These are phyloP conservation scores for Pseudotriccus pelzelni DNA, from an alignment of 2,797 vertebrate genomes.

Conservation along the genomic window DNA sequence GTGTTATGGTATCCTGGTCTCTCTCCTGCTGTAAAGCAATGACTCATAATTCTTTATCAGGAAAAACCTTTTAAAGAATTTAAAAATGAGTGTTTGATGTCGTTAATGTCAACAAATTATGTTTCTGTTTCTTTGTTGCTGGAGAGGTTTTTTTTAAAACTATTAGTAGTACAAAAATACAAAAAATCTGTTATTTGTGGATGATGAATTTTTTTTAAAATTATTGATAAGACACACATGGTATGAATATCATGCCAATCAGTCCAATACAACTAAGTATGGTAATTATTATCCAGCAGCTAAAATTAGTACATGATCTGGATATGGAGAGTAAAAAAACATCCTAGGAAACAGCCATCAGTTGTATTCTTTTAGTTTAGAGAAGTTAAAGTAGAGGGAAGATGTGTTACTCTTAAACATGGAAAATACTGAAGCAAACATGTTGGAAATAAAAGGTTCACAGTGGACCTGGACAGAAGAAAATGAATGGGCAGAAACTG, in stretches of 20 bases:
- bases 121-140: not conserved
- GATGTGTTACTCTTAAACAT: not conserved
- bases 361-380: not conserved
- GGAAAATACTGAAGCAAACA: not conserved
- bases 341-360: not conserved
- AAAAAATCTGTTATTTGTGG: not conserved
- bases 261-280: not conserved
- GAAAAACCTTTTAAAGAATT: constrained; percentile 1
- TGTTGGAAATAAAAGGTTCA: not conserved
- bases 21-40: not conserved
- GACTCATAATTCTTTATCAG: not conserved
- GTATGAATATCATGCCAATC: not conserved
- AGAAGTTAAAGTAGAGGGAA: not conserved
- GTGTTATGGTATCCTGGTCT: not conserved
- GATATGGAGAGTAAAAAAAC: not conserved
- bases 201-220: not conserved
- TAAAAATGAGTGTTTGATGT: not conserved
- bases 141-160: not conserved
- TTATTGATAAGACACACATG: not conserved
- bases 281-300: not conserved
- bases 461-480: not conserved
- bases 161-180: not conserved
- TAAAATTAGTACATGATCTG: not conserved
- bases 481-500: not conserved
- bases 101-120: not conserved